Evolutionary conservation across 2,888 invertebrate species (phyloP), one percentile per base, ranked within the genome.

Genomic region (Coenonympha arcania): DNA sequence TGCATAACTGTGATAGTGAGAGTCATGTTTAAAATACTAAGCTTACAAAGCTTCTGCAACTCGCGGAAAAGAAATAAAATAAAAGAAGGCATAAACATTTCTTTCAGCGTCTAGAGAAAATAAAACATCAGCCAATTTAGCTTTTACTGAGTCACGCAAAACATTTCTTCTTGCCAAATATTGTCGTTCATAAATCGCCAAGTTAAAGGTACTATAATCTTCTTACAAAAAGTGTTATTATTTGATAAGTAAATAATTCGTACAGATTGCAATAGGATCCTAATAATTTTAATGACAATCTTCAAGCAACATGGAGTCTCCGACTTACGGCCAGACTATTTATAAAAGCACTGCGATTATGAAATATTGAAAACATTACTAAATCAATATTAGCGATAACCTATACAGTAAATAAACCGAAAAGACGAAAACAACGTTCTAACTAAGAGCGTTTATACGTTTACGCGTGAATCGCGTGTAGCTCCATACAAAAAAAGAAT

Each of bases 31-130:
- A n/a, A n/a, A n/a, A n/a, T n/a, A n/a, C n/a, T n/a, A n/a, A n/a
- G n/a, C n/a, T n/a, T n/a, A n/a, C n/a, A n/a, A n/a, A n/a, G n/a
- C n/a, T n/a, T n/a, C n/a, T 8, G 22, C 13, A 15, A 22, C 9
- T 37, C 37, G 6, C 4, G 8, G 3, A 37, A 22, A 37, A 37
- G 13, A 37, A 37, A 37, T 13, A 37, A 22, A 37, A 13, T 15
- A 6, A 37, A 22, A 37, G 20, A 15, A 6, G 37, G 22, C 13
- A 37, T 3, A 37, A 24, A 37, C 9, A 37, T 24, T 22, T 22
- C 34, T 34, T 34, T 34, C 19, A n/a, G 6, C 37, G 37, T 37
- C 37, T 37, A 37, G 37, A 22, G 37, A 22, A 22, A 37, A 37
- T 37, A 37, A 22, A 37, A 37, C 37, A 22, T 11, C 15, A 9